Percentiles rank a stretch among this genome's conserved stretches.
These are phyloP conservation scores for Tragulus kanchil DNA, from an alignment of 2,113 vertebrate genomes.

Conservation along the genomic window DNA sequence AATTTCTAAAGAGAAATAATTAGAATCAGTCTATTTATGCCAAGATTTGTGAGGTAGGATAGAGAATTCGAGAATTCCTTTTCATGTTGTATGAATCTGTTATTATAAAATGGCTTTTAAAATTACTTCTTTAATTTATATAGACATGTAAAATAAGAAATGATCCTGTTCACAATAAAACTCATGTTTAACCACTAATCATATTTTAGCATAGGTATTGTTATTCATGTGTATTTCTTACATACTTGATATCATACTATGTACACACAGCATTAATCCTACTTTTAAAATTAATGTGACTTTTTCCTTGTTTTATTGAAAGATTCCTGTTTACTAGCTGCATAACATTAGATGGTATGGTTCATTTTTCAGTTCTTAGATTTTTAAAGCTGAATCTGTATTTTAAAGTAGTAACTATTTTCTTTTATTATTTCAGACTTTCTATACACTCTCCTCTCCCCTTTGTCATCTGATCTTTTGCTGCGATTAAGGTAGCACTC, in stretches of 20 bases:
- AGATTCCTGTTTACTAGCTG: conserved; percentile 23
- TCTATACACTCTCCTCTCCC: neutral
- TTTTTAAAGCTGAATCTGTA: neutral
- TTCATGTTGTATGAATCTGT: neutral
- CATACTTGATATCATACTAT: neutral
- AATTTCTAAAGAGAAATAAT: neutral
- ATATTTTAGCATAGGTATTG: neutral
- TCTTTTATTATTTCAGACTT: neutral
- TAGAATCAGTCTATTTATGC: conserved; percentile 1
- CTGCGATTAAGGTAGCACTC: neutral
- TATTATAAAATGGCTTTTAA: conserved; percentile 33
- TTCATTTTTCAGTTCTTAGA: neutral
- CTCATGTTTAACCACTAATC: neutral
- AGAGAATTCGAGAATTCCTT: neutral
- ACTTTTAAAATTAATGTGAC: neutral
- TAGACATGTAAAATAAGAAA: neutral
- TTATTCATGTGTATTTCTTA: neutral
- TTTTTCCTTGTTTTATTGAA: neutral
- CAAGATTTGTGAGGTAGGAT: neutral
- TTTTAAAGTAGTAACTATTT: conserved; percentile 38
- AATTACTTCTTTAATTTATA: neutral
- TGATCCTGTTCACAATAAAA: neutral
- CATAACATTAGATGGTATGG: neutral
- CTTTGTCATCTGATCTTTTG: neutral
- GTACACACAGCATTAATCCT: neutral